Evolutionary conservation across 2,113 vertebrate species (phyloP), one percentile per base, ranked within the genome.

Genomic region (Epinephelus fuscoguttatus): DNA sequence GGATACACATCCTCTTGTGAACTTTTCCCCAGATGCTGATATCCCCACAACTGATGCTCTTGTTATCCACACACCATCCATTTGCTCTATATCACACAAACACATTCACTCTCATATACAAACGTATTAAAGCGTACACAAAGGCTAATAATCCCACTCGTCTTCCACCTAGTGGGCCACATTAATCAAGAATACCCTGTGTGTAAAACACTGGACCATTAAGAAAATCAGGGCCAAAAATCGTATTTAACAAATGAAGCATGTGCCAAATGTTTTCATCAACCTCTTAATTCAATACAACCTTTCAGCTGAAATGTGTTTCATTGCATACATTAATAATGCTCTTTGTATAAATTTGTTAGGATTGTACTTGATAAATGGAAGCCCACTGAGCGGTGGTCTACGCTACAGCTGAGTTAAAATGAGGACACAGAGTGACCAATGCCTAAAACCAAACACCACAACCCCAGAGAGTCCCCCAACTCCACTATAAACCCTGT

Each of bases 401-500:
- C 47, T 52, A 42, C 66, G 13, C 77, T 81, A n/a, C 15, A 82
- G 33, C 64, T 11, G 23, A 88, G 89, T 86, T 62, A 61, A 89
- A 57, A 84, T 84, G 79, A 84, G 88, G 84, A 94, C 89, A 93
- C 70, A 40, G 27, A 82, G 56, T 57, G 70, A 59, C 80, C 17
- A 8, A 75, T 57, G 71, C 80, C 80, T 50, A 72, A 82, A 77
- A 85, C 79, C 74, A 73, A 91, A 86, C 68, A 89, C 68, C 59
- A 3, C 82, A 83, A 62, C 72, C 77, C 68, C 73, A 21, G 11
- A 81, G 40, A 84, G 69, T 70, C 81, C 88, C 88, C 86, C 78
- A 86, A 56, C 83, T 88, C 74, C 75, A 82, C 82, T 87, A 27
- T 94, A 92, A 95, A 94, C 84, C 63, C 89, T 75, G 75, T 92